These are phyloP conservation scores for Saxidomus purpurata DNA, from an alignment of 1,140 invertebrate species.

Conservation along the genomic window DNA sequence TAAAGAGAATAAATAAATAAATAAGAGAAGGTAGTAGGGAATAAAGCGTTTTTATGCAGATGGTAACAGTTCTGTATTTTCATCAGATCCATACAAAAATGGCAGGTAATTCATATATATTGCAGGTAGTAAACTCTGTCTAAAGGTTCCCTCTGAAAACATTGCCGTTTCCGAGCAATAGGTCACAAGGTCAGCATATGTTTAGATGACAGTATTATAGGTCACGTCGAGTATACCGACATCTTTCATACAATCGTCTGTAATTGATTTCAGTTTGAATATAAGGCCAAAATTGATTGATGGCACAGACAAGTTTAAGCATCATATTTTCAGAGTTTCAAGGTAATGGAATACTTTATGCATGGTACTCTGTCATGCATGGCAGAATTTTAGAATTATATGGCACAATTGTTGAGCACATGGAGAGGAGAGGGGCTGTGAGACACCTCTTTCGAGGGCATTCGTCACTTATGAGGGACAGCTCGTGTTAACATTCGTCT, in stretches of 20 bases:
- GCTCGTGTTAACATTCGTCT: too few relatives aligned
- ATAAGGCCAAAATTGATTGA: constrained; percentile 33
- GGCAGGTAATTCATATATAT: background rate
- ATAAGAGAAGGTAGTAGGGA: background rate
- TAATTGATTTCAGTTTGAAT: background rate
- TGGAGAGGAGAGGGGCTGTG: too few relatives aligned
- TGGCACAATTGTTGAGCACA: too few relatives aligned
- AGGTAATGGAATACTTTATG: too few relatives aligned
- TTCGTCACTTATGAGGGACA: too few relatives aligned
- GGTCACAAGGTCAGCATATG: constrained; percentile 41
- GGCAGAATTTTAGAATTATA: too few relatives aligned
- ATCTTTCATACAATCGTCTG: too few relatives aligned
- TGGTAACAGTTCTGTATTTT: background rate
- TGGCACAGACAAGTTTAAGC: too few relatives aligned
- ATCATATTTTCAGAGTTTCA: too few relatives aligned
- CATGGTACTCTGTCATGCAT: too few relatives aligned
- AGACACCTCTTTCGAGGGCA: too few relatives aligned
- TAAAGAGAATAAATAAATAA: background rate
- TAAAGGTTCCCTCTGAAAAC: constrained; percentile 36
- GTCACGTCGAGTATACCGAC: background rate
- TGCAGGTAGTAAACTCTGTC: background rate
- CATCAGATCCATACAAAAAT: background rate
- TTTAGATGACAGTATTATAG: constrained; percentile 38
- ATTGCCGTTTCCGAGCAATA: background rate
- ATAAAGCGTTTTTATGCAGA: background rate